Conservation (phyloP, 2,113 vertebrate species). For the Potamarius usumacintae region DNA sequence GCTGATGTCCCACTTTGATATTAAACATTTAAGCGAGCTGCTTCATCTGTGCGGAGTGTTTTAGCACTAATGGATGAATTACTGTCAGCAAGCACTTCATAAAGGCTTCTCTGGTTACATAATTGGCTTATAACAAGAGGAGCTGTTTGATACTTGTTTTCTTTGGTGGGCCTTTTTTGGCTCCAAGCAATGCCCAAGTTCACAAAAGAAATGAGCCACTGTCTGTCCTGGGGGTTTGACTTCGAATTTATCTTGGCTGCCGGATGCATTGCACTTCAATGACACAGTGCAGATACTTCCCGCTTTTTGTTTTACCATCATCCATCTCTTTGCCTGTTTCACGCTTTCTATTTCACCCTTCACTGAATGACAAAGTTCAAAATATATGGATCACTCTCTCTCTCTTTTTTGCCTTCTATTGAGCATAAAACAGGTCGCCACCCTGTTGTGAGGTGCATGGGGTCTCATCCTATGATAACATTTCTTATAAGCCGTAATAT, state of each 20-base stretch:
- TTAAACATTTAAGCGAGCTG: slow-evolving; percentile 10
- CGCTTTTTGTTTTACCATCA: slow-evolving; percentile 41
- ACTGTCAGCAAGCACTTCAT: slow-evolving; percentile 50
- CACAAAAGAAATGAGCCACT: slow-evolving; percentile 30
- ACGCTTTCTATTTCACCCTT: not conserved
- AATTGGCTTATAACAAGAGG: slow-evolving; percentile 48
- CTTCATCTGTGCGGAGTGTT: slow-evolving; percentile 16
- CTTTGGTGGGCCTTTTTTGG: slow-evolving; percentile 43
- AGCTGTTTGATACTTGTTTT: slow-evolving; percentile 52
- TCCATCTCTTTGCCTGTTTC: slow-evolving; percentile 40
- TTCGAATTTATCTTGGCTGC: slow-evolving; percentile 59
- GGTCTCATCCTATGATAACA: not conserved
- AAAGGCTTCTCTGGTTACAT: slow-evolving; percentile 53
- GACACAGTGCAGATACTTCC: slow-evolving; percentile 51
- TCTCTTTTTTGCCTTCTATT: slow-evolving; percentile 5
- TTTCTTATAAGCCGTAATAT: not conserved
- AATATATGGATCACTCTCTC: slow-evolving; percentile 29
- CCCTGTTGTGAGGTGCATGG: not conserved
- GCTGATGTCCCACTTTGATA: slow-evolving; percentile 33
- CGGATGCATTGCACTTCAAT: slow-evolving; percentile 42
- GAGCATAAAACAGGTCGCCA: not conserved
- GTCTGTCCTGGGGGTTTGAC: slow-evolving; percentile 41
- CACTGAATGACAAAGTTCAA: slow-evolving; percentile 30
- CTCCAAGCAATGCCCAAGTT: not conserved
- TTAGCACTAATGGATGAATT: slow-evolving; percentile 42